These are phyloP conservation scores for Acridotheres tristis DNA, from an alignment of 2,797 vertebrate species.

Conservation along the genomic window DNA sequence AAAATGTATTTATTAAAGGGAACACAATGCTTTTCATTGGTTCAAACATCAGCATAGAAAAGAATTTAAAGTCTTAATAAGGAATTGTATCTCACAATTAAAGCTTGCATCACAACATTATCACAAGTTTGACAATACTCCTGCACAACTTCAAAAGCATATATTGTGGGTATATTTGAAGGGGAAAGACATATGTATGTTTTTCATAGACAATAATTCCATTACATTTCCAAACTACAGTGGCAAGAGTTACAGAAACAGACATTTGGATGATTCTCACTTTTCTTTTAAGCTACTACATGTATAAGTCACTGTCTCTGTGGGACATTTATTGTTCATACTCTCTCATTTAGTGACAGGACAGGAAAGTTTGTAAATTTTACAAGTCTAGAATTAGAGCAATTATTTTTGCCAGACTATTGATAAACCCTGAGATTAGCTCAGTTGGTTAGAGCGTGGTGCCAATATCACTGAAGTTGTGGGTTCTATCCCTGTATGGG, in stretches of 20 bases:
- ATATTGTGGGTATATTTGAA: not conserved
- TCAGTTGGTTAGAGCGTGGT: no score
- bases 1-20: not conserved
- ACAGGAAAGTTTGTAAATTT: not conserved
- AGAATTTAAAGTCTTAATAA: not conserved
- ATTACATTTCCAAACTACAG: not conserved
- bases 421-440: not conserved
- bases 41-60: not conserved
- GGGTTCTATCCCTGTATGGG: no score
- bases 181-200: not conserved
- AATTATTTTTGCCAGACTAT: not conserved
- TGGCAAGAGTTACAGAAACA: not conserved
- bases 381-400: not conserved
- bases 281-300: not conserved
- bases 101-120: not conserved
- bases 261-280: not conserved
- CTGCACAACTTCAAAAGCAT: not conserved
- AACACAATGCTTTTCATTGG: not conserved
- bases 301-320: not conserved
- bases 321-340: not conserved
- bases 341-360: not conserved
- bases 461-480: no score
- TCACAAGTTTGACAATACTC: not conserved
- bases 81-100: not conserved
- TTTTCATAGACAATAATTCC: not conserved